These are phyloP conservation scores for Cyclargus thomasi DNA, from an alignment of 1,140 invertebrate genomes.

Conservation along the genomic window DNA sequence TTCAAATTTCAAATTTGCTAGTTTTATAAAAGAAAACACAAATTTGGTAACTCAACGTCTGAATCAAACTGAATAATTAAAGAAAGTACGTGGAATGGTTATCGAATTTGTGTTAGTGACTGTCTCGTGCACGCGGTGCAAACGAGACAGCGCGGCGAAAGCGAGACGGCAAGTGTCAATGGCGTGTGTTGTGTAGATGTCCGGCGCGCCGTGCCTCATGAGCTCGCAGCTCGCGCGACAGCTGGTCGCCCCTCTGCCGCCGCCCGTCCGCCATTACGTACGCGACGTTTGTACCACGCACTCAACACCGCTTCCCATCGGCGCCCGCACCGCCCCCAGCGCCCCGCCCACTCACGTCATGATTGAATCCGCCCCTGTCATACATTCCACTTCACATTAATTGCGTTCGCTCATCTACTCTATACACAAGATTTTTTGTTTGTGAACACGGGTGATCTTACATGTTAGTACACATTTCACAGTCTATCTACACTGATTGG, in stretches of 20 bases:
- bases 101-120: constrained; percentile 5
- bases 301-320: constrained; percentile 71
- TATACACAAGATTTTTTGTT: too few species aligned
- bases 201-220: constrained; percentile 60
- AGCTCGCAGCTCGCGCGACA: constrained; percentile 77
- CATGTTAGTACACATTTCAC: too few species aligned
- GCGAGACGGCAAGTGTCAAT: constrained; percentile 14
- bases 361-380: constrained; percentile 9
- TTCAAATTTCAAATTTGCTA: neutral
- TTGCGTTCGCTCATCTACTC: too few species aligned
- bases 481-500: too few species aligned
- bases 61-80: neutral
- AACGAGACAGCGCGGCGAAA: neutral
- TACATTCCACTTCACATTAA: neutral
- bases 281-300: constrained; percentile 74
- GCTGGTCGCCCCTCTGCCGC: constrained; percentile 76
- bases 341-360: constrained; percentile 36
- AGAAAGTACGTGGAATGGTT: neutral
- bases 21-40: neutral
- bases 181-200: constrained; percentile 36
- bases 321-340: constrained; percentile 37
- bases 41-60: neutral
- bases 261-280: constrained; percentile 62
- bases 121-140: constrained; percentile 6
- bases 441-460: too few species aligned